phyloP scores from a whole-genome alignment of 35 echinoderm and acorn worm genomes.

The Ptychodera flava region DNA sequence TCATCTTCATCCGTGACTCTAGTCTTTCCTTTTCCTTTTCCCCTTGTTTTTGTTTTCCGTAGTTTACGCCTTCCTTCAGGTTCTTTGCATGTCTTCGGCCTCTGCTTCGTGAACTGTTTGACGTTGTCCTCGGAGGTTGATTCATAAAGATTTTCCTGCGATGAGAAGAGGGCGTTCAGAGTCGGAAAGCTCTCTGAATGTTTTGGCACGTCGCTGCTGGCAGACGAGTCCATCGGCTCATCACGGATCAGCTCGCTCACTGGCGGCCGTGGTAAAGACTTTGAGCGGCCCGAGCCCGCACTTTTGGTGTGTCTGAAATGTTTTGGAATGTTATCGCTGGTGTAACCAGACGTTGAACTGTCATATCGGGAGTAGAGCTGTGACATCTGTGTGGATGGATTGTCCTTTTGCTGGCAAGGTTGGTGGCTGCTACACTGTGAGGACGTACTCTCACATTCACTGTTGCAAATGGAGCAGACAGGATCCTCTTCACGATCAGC shows the following conservation, averaged over 20 bases:
- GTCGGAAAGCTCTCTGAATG: conserved; percentile 71
- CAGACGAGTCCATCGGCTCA: background rate
- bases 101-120: background rate
- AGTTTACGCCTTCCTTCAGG: conserved; percentile 32
- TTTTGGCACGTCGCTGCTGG: background rate
- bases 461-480: background rate
- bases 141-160: conserved; percentile 37
- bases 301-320: background rate
- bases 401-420: background rate
- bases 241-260: background rate
- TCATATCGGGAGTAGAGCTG: background rate
- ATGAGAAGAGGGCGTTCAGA: conserved; percentile 49
- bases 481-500: background rate
- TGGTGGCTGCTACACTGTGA: background rate
- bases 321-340: background rate
- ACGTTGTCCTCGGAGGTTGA: conserved; percentile 12
- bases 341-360: background rate
- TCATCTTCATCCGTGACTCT: conserved; percentile 22
- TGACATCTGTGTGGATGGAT: background rate
- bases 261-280: background rate
- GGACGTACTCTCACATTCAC: background rate
- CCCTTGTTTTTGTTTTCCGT: conserved; percentile 78
- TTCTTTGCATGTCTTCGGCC: background rate
- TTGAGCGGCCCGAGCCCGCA: background rate
- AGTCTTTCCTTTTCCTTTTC: conserved; percentile 71